Base-by-base conservation (phyloP, 2,113 vertebrate genomes). In the Gymnogyps californianus region DNA sequence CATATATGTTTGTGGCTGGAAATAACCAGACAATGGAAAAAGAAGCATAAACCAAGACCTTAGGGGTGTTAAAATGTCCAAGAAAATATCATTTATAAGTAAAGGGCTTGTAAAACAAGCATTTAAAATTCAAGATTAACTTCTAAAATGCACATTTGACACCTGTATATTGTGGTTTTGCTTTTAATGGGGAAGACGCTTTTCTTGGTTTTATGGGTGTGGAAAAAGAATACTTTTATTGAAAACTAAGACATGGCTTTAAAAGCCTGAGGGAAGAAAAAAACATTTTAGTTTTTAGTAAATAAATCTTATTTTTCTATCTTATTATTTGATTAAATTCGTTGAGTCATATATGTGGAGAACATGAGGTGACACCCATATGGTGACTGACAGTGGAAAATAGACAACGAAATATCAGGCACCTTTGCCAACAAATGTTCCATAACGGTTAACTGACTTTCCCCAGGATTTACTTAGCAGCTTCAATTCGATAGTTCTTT, bases 81-180 rank as follows among this genome's bases (percentile, higher is more conserved):
- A 80, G 7, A 75, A 84, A 87, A 51, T 69, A 55, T 4, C 4
- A 86, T 67, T 67, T 70, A 15, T 83, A 59, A 49, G 26, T 10
- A 80, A 89, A 88, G 8, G 32, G 1, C 15, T 72, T 79, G 20
- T 34, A 78, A 95, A 95, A 84, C 7, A 93, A 46, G 3, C 34
- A 78, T 86, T 83, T 67, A 71, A 88, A 93, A 71, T 91, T 83
- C 34, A 83, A 75, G 40, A 54, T 47, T 42, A 78, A 36, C 5
- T 44, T 91, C 22, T 58, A n/a, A 55, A 93, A 76, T 76, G 44
- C 2, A 2, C 20, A 49, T 85, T 87, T 91, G 42, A 40, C 36
- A 58, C 8, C 21, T 59, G 1, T 18, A 51, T 77, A 31, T 31
- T 92, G 49, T 31, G 13, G 2, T 5, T 47, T 78, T 52, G 9